These are phyloP conservation scores for Guaruba guarouba DNA, from an alignment of 2,113 vertebrate genomes.

Conservation along the genomic window DNA sequence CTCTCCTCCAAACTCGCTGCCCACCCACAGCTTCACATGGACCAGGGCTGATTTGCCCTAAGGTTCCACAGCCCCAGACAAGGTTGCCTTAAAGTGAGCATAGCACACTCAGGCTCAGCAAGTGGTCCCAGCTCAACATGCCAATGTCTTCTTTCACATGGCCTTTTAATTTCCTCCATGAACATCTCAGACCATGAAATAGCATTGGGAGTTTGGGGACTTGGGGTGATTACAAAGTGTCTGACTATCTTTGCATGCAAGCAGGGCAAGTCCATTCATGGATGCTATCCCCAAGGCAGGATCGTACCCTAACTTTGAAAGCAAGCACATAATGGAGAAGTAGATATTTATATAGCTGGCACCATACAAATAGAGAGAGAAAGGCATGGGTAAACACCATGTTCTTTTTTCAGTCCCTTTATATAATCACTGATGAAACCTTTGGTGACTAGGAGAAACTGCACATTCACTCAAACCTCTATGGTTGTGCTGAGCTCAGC, in stretches of 20 bases:
- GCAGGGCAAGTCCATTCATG: background rate
- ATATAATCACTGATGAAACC: background rate
- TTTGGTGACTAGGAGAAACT: background rate
- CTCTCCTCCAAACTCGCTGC: background rate
- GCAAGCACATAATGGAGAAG: background rate
- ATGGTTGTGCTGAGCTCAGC: conserved; percentile 1
- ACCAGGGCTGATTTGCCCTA: background rate
- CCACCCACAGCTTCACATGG: background rate
- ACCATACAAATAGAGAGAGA: background rate
- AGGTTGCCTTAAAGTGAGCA: background rate
- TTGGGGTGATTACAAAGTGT: background rate
- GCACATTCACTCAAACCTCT: background rate
- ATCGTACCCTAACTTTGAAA: background rate
- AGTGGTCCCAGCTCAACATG: background rate
- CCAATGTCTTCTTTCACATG: background rate
- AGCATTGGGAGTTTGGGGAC: background rate
- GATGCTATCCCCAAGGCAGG: background rate
- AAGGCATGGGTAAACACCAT: background rate
- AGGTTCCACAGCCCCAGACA: background rate
- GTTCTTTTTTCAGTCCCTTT: background rate
- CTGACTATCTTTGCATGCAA: background rate
- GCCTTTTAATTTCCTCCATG: background rate
- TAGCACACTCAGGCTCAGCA: background rate
- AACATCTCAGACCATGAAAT: background rate
- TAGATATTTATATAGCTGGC: background rate